Conservation (phyloP, 2,797 vertebrate species). For the Jordanella pulchra region DNA sequence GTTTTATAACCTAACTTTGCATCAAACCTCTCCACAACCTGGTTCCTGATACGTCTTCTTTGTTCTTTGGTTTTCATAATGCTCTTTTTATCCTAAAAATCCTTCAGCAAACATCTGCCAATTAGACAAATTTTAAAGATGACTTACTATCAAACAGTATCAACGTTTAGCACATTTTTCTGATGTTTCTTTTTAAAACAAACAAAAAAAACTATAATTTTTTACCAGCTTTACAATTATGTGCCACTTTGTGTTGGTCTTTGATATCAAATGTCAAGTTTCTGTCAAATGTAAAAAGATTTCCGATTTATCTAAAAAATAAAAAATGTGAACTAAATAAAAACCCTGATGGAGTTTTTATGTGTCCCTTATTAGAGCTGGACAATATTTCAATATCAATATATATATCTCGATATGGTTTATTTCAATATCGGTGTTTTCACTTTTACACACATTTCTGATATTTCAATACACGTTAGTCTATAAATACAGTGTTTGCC, state of each 20-base stretch:
- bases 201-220: background rate
- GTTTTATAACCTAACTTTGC: background rate
- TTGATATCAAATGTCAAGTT: background rate
- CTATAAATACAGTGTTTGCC: no score
- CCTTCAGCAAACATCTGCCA: background rate
- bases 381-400: no score
- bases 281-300: background rate
- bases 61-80: background rate
- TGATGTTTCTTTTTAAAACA: background rate
- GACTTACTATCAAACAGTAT: no score
- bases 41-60: background rate
- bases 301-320: background rate
- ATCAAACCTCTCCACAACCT: background rate
- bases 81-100: background rate
- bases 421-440: no score
- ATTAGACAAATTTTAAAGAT: no score
- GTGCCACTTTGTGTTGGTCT: no score
- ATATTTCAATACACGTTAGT: no score
- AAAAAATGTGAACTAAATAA: slow-evolving; percentile 9
- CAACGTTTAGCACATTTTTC: background rate
- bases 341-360: background rate
- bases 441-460: no score
- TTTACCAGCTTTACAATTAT: background rate
- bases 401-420: no score
- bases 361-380: no score